These are phyloP conservation scores for Peromyscus eremicus DNA, from an alignment of 2,797 vertebrate species.

Conservation along the genomic window DNA sequence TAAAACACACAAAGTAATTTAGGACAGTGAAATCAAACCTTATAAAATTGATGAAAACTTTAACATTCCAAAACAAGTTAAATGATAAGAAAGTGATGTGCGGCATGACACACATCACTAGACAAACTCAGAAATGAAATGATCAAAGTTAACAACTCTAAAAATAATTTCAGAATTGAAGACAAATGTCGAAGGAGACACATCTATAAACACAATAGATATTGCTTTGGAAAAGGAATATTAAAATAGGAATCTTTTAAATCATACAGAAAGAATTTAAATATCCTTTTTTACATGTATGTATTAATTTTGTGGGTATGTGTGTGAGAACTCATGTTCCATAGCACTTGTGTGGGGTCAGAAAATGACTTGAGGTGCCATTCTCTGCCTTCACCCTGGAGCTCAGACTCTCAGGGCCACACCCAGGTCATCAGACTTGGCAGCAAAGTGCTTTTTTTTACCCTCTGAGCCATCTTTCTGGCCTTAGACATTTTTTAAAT, in stretches of 20 bases:
- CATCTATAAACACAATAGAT: not conserved
- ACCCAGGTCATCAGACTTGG: not conserved
- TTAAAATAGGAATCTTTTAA: not conserved
- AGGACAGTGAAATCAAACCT: not conserved
- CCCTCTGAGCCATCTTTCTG: not conserved
- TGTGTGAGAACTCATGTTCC: not conserved
- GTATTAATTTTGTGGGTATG: not conserved
- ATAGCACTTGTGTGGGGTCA: not conserved
- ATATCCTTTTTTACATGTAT: not conserved
- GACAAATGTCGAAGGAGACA: not conserved
- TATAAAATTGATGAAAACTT: not conserved
- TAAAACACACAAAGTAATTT: not conserved
- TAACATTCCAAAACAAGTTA: not conserved
- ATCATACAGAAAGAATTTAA: not conserved
- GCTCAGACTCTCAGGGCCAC: not conserved
- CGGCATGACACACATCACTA: not conserved
- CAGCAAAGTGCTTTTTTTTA: not conserved
- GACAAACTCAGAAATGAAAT: not conserved
- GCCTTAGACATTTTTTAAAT: not conserved
- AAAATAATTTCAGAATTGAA: not conserved
- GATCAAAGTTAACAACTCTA: not conserved
- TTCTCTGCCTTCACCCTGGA: not conserved
- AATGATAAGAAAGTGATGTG: not conserved
- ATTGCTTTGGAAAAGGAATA: not conserved
- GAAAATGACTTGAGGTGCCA: not conserved